Conservation (phyloP, 2,113 vertebrate genomes). For the Corydoras maculifer region DNA sequence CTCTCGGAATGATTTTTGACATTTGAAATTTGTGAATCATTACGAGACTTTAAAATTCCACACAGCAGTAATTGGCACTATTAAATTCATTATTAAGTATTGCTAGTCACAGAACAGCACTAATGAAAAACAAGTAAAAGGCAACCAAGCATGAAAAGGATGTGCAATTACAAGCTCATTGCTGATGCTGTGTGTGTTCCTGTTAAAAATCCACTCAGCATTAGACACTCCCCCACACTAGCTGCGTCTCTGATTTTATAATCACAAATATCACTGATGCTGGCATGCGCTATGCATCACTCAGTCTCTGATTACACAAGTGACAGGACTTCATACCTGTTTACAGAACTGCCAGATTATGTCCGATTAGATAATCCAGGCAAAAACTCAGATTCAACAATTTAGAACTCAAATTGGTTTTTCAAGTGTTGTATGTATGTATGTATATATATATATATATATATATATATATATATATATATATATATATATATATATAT, state of each 20-base stretch:
- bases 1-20: background rate
- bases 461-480: too few relatives aligned
- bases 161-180: slow-evolving; percentile 9
- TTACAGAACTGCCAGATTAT: too few relatives aligned
- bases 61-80: slow-evolving; percentile 1
- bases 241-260: background rate
- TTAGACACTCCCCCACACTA: background rate
- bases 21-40: slow-evolving; percentile 7
- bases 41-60: slow-evolving; percentile 12
- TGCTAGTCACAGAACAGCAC: background rate
- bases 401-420: too few relatives aligned
- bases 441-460: too few relatives aligned
- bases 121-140: slow-evolving; percentile 9
- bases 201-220: background rate
- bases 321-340: too few relatives aligned
- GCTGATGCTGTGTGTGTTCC: background rate
- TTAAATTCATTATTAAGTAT: slow-evolving; percentile 20
- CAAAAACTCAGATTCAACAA: too few relatives aligned
- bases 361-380: too few relatives aligned
- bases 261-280: too few relatives aligned
- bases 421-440: too few relatives aligned
- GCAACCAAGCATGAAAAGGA: slow-evolving; percentile 14
- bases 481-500: too few relatives aligned
- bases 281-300: too few relatives aligned
- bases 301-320: too few relatives aligned